phyloP scores from a whole-genome alignment of 2,113 vertebrate genomes.

The Sylvietta virens region DNA sequence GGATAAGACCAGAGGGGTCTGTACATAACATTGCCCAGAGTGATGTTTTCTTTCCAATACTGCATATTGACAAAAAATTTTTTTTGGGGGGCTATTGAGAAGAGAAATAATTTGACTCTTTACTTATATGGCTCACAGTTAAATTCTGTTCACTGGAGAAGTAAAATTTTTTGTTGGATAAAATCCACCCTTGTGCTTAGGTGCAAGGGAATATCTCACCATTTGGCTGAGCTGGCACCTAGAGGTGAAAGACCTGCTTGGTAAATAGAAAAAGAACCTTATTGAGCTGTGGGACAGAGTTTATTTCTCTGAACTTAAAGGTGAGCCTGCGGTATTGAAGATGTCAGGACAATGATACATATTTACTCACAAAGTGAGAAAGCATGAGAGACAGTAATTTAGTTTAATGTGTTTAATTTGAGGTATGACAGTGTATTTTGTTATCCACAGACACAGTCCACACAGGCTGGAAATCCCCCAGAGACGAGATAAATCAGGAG shows the following conservation, averaged over 20 bases:
- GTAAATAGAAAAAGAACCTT: background rate
- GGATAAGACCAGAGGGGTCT: background rate
- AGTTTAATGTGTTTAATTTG: slow-evolving; percentile 23
- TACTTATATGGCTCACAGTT: background rate
- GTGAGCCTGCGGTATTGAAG: background rate
- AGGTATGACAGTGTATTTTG: background rate
- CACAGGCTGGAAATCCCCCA: background rate
- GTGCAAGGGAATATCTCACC: background rate
- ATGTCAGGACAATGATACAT: background rate
- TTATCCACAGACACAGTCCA: background rate
- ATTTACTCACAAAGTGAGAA: background rate
- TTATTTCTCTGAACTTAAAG: background rate
- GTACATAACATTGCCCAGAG: background rate
- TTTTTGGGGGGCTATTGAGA: background rate
- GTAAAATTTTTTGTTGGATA: background rate
- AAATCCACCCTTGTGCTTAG: background rate
- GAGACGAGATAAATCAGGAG: background rate
- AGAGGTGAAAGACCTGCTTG: background rate
- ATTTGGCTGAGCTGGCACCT: background rate
- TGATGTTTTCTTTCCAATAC: background rate
- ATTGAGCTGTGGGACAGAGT: background rate
- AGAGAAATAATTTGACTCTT: background rate
- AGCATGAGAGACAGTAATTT: background rate
- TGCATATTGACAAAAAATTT: background rate
- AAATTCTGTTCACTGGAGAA: background rate